Conservation (phyloP, 2,888 invertebrate species). For the Parnassius mnemosyne region DNA sequence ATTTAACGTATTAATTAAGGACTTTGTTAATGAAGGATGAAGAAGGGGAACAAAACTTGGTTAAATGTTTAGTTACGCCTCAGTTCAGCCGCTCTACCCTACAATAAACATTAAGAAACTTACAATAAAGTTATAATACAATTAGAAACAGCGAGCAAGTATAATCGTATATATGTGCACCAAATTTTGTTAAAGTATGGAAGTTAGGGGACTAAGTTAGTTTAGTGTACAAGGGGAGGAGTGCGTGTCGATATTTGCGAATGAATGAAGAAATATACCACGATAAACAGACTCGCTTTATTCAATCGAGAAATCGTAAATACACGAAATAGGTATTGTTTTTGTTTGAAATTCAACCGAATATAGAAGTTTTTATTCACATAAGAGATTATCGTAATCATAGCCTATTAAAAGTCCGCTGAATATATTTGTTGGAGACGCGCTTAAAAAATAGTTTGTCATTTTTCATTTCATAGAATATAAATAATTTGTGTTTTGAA, state of each 20-base stretch:
- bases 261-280: slow-evolving; percentile 17
- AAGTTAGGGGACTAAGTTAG: slow-evolving; percentile 13
- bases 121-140: slow-evolving; percentile 24
- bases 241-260: slow-evolving; percentile 12
- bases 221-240: slow-evolving; percentile 1
- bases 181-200: slow-evolving; percentile 13
- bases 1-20: slow-evolving; percentile 15
- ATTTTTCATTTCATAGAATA: too few species aligned
- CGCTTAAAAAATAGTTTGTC: too few species aligned
- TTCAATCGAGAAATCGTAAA: too few species aligned
- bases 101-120: slow-evolving; percentile 23
- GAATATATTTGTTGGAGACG: too few species aligned
- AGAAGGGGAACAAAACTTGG: slow-evolving; percentile 16
- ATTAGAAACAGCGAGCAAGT: slow-evolving; percentile 13
- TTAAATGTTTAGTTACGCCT: slow-evolving; percentile 15
- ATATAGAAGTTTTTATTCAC: too few species aligned
- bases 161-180: slow-evolving; percentile 1
- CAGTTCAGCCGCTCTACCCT: slow-evolving; percentile 14
- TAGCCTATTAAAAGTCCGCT: too few species aligned
- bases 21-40: slow-evolving; percentile 12
- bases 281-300: too few species aligned
- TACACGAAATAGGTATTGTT: too few species aligned
- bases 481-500: too few species aligned
- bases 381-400: too few species aligned
- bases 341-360: too few species aligned